Base-by-base conservation (phyloP, 2,113 vertebrate species). In the Melanerpes formicivorus region DNA sequence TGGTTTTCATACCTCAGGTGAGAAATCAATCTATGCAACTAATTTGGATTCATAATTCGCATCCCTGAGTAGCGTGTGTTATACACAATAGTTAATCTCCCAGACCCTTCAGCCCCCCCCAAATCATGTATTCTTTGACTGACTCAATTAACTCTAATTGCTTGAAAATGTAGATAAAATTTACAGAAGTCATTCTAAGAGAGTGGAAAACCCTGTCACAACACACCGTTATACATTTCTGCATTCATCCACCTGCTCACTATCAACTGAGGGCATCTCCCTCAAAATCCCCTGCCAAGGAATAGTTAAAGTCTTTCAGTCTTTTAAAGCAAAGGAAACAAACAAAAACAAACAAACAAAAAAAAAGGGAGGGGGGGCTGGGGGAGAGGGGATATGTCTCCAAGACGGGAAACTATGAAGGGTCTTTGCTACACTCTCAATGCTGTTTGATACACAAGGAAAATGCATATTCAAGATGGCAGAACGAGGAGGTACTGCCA, bases 361-460 rank as follows among this genome's bases (percentile, higher is more conserved):
- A 14, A 14, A 14, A 42, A 42, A 42, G 13, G 42, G 19, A 19
- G 19, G 11, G 48, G 5, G 22, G 7, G 15, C 7, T 13, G 10
- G 18, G 2, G 7, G 12, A n/a, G n/a, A n/a, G 11, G 13, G 22
- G 58, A 30, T 5, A 5, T 0, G 2, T 29, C 18, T 29, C 18
- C 18, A 58, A 54, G 12, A 75, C 7, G 6, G 21, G 21, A 10
- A 11, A 9, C 18, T 32, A 80, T 29, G 0, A 46, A 80, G 54
- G 14, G 2, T 13, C 7, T 37, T 75, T 63, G 32, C 18, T 1
- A 21, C 29, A 40, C 1, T 2, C n/a, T 70, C 11, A 40, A 0
- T 27, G 11, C 17, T n/a, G 18, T 11, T 30, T 54, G 40, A 63
- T 1, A 69, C 34, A 54, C 23, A 30, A 29, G 56, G 10, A 64